Evolutionary conservation across 2,888 invertebrate genomes (phyloP).

Genomic region (Prenolepis imparis): DNA sequence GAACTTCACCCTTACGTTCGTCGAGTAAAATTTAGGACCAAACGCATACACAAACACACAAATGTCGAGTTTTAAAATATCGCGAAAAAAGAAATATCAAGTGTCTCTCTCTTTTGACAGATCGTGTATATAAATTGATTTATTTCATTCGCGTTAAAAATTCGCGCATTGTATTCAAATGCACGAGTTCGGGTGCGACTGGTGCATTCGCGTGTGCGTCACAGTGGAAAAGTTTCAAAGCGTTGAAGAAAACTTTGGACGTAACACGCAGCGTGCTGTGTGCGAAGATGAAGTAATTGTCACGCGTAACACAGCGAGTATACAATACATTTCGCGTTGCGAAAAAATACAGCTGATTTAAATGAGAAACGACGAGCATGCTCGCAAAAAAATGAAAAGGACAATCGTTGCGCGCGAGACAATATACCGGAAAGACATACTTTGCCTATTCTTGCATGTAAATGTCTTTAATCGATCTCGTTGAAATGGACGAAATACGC

Average conservation of each 20-base stretch:
- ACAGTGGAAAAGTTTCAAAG: conserved; percentile 63
- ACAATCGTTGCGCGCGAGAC: not conserved
- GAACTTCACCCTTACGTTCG: conserved; percentile 10
- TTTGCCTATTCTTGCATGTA: not conserved
- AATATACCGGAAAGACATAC: not conserved
- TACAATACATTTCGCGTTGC: conserved; percentile 49
- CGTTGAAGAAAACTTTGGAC: conserved; percentile 68
- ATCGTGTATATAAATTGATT: not conserved
- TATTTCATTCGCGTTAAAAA: not conserved
- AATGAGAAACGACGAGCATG: not conserved
- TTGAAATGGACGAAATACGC: conserved; percentile 17
- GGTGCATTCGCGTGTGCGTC: conserved; percentile 62
- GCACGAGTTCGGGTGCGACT: not conserved
- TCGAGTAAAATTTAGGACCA: not conserved
- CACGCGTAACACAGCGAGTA: conserved; percentile 56
- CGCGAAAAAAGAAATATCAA: not conserved
- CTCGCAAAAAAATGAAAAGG: not conserved
- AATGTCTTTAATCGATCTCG: conserved; percentile 5
- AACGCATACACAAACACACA: not conserved
- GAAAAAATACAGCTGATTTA: not conserved
- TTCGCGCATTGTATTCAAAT: not conserved
- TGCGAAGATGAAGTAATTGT: conserved; percentile 61
- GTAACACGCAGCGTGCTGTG: conserved; percentile 57
- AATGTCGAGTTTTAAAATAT: conserved; percentile 4
- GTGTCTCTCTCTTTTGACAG: not conserved